These are phyloP conservation scores for Megastigmus dorsalis DNA, from an alignment of 2,888 invertebrate species.

Conservation along the genomic window DNA sequence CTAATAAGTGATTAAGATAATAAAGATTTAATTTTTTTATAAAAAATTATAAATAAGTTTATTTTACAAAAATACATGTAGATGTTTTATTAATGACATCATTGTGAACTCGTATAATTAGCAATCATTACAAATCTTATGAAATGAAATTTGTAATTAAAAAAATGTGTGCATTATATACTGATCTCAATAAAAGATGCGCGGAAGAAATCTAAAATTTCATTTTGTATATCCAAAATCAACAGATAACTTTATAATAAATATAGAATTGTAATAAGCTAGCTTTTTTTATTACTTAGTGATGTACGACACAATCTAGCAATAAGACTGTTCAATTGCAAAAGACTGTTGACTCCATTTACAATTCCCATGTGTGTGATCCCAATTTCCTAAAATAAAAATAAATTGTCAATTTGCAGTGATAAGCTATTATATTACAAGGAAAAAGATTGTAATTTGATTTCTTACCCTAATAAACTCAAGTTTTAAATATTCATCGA, in stretches of 20 bases:
- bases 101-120: background rate
- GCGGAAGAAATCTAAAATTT: background rate
- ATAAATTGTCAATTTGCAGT: background rate
- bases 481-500: slow-evolving; percentile 88
- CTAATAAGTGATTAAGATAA: no score
- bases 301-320: slow-evolving; percentile 83
- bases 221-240: background rate
- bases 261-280: background rate
- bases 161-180: background rate
- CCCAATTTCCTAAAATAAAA: slow-evolving; percentile 86
- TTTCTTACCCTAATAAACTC: slow-evolving; percentile 84
- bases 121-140: background rate
- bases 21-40: background rate
- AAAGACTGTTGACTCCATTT: slow-evolving; percentile 89
- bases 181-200: slow-evolving; percentile 23
- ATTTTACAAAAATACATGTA: slow-evolving; percentile 30
- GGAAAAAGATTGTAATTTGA: slow-evolving; percentile 7
- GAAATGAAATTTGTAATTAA: background rate
- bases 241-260: no score
- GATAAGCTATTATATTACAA: slow-evolving; percentile 5
- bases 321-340: slow-evolving; percentile 93
- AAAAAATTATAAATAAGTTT: slow-evolving; percentile 28
- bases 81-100: background rate
- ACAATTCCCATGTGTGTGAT: slow-evolving; percentile 92
- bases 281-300: slow-evolving; percentile 23